Evolutionary conservation across 1,140 invertebrate genomes (phyloP).

Genomic region (Drosophila murphyi): DNA sequence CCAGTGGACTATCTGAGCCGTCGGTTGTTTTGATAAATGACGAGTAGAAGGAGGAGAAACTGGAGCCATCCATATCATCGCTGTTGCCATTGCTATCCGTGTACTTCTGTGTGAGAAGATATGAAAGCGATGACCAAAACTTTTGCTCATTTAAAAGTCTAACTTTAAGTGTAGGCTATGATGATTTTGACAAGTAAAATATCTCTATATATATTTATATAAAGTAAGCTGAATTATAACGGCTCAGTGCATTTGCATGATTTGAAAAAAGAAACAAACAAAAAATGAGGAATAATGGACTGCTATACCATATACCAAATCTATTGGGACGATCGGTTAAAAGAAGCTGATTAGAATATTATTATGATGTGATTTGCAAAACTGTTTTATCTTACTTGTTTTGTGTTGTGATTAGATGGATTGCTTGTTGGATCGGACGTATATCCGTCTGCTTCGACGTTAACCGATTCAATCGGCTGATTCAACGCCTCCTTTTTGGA

Average conservation of each 20-base stretch:
- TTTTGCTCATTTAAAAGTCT: too few relatives aligned
- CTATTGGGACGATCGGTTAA: too few relatives aligned
- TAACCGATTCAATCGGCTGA: conserved; percentile 83
- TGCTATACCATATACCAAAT: too few relatives aligned
- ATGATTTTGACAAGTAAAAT: too few relatives aligned
- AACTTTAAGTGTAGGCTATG: too few relatives aligned
- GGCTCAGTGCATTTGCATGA: too few relatives aligned
- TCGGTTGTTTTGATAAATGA: conserved; percentile 86
- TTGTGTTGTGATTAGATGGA: conserved; percentile 18
- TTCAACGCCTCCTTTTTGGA: conserved; percentile 86
- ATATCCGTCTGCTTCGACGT: conserved; percentile 60
- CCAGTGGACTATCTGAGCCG: conserved; percentile 76
- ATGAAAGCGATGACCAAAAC: neutral
- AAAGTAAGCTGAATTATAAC: too few relatives aligned
- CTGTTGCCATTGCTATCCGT: conserved; percentile 83
- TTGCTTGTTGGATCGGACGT: conserved; percentile 54
- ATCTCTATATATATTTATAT: too few relatives aligned
- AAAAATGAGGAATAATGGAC: too few relatives aligned
- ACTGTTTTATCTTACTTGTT: neutral
- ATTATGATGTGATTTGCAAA: too few relatives aligned
- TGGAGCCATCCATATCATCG: conserved; percentile 85
- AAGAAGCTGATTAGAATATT: too few relatives aligned
- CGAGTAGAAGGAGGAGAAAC: conserved; percentile 86
- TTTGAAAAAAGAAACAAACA: too few relatives aligned
- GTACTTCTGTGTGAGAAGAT: conserved; percentile 49